These are phyloP conservation scores for Antedon mediterranea DNA, from an alignment of 53 echinoderm and acorn worm genomes.

Conservation along the genomic window DNA sequence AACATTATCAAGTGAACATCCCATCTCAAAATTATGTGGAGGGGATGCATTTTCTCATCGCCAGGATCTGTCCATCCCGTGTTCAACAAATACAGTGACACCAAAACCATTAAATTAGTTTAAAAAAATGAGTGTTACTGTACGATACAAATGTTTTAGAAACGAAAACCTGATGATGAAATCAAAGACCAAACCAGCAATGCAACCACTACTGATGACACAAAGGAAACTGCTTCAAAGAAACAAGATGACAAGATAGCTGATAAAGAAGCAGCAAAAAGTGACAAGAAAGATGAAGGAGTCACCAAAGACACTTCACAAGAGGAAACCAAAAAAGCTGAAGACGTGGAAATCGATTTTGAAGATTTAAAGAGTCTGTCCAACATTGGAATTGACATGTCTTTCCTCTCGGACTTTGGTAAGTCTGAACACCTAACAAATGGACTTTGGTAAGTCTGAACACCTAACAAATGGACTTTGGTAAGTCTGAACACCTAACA, in stretches of 20 bases:
- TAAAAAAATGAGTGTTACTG: no score
- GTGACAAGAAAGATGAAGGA: background rate
- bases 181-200: background rate
- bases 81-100: no score
- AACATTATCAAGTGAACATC: no score
- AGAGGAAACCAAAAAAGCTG: background rate
- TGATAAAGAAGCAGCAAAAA: background rate
- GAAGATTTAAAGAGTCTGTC: conserved; percentile 56
- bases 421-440: background rate
- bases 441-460: no score
- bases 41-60: no score
- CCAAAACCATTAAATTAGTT: no score
- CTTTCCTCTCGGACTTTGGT: conserved; percentile 77
- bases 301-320: conserved; percentile 2
- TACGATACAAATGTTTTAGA: background rate
- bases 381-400: conserved; percentile 84
- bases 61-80: no score
- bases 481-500: no score
- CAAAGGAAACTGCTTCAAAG: background rate
- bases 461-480: no score
- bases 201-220: background rate
- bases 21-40: no score
- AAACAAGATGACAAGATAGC: background rate
- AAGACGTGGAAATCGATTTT: conserved; percentile 32
- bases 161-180: background rate